These are phyloP conservation scores for Drosophila neotestacea DNA, from an alignment of 2,888 invertebrate genomes.

Conservation along the genomic window DNA sequence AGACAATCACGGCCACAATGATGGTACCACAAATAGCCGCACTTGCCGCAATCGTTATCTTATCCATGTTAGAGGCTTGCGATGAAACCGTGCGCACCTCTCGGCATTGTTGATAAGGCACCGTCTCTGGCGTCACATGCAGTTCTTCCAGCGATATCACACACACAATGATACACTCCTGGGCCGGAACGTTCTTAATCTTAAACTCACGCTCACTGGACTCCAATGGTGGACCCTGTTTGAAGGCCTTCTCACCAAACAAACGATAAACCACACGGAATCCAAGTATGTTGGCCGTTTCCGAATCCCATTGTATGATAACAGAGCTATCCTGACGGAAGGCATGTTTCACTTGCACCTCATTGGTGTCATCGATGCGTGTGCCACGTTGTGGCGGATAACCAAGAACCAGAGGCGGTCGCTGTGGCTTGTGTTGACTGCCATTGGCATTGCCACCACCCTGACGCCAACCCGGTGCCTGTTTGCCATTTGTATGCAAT, in stretches of 20 bases:
- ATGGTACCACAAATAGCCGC: conserved; percentile 97
- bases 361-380: conserved; percentile 89
- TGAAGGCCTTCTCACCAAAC: conserved; percentile 95
- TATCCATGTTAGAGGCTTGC: conserved; percentile 95
- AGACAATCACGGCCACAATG: conserved; percentile 94
- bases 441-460: conserved; percentile 63
- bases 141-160: conserved; percentile 95
- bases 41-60: conserved; percentile 96
- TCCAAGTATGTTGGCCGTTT: conserved; percentile 94
- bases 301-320: conserved; percentile 96
- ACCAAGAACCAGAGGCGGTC: conserved; percentile 90
- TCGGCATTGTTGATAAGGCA: conserved; percentile 94
- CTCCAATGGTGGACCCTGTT: conserved; percentile 95
- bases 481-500: conserved; percentile 65
- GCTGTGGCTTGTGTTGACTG: conserved; percentile 86
- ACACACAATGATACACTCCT: conserved; percentile 97
- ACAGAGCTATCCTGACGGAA: conserved; percentile 93
- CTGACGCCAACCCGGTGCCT: conserved; percentile 82
- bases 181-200: conserved; percentile 95
- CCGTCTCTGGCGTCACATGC: conserved; percentile 93
- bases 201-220: conserved; percentile 96
- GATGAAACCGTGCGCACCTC: conserved; percentile 95
- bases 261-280: conserved; percentile 95
- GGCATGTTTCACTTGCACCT: conserved; percentile 94
- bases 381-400: conserved; percentile 89